phyloP scores from a whole-genome alignment of 2,888 invertebrate species.

The Xanthorhoe designata region DNA sequence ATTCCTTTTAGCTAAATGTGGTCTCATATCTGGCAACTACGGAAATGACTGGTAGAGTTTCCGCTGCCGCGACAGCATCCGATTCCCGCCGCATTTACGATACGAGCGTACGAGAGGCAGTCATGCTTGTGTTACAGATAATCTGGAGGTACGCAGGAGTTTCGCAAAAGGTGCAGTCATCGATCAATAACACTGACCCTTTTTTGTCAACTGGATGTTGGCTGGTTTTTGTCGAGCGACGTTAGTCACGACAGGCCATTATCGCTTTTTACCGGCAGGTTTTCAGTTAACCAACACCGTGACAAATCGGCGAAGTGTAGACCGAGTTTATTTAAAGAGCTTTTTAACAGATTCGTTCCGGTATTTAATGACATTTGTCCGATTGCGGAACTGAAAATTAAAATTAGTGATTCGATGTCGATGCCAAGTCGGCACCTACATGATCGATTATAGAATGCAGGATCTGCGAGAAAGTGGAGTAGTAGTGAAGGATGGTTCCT shows the following conservation, averaged over 20 bases:
- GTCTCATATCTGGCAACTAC: constrained; percentile 27
- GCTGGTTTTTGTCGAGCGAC: background rate
- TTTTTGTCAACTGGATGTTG: constrained; percentile 5
- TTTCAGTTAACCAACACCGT: constrained; percentile 26
- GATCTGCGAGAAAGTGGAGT: background rate
- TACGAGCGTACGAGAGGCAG: background rate
- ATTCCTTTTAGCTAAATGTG: constrained; percentile 16
- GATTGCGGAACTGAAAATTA: constrained; percentile 10
- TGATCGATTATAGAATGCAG: background rate
- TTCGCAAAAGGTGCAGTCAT: constrained; percentile 4
- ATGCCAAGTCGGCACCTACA: background rate
- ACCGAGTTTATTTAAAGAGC: constrained; percentile 26
- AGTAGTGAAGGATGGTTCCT: constrained; percentile 5
- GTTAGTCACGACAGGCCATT: constrained; percentile 36
- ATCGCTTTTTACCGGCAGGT: constrained; percentile 33
- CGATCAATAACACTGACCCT: constrained; percentile 14
- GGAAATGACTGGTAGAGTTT: constrained; percentile 24
- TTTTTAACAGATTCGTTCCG: constrained; percentile 32
- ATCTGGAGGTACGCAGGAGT: constrained; percentile 3
- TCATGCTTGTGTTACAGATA: background rate
- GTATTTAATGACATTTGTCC: constrained; percentile 23
- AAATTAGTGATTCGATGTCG: background rate
- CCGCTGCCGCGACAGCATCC: constrained; percentile 12
- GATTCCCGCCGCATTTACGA: constrained; percentile 1
- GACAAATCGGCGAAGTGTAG: constrained; percentile 20